Evolutionary conservation across 2,888 invertebrate genomes (phyloP).

Genomic region (Aplocera efformata): DNA sequence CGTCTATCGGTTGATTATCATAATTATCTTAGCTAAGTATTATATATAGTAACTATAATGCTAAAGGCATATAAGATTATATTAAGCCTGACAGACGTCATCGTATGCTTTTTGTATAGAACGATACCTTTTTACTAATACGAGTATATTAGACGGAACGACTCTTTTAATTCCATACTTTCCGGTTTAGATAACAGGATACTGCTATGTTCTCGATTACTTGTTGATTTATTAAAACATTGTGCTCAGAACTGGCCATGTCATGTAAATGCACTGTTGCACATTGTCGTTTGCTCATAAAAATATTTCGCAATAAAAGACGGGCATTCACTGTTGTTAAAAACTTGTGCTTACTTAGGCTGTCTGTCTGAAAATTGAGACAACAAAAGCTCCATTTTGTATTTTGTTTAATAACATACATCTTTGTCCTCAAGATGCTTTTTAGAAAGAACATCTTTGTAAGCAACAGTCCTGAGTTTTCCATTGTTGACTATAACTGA

Average conservation of each 20-base stretch:
- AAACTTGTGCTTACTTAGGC: constrained; percentile 17
- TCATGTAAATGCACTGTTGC: constrained; percentile 54
- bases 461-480: too few relatives aligned
- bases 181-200: constrained; percentile 62
- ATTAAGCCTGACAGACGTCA: too few relatives aligned
- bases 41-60: too few relatives aligned
- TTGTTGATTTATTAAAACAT: constrained; percentile 62
- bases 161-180: constrained; percentile 38
- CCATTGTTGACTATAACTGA: too few relatives aligned
- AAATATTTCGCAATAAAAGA: constrained; percentile 24
- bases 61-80: too few relatives aligned
- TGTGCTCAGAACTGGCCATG: constrained; percentile 49
- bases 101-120: too few relatives aligned
- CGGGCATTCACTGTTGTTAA: constrained; percentile 17
- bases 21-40: neutral
- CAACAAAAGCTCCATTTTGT: constrained; percentile 3
- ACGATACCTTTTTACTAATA: too few relatives aligned
- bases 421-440: constrained; percentile 2
- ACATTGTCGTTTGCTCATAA: constrained; percentile 28
- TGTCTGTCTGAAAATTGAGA: constrained; percentile 11
- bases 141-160: too few relatives aligned
- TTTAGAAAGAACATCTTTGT: neutral
- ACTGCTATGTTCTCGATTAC: constrained; percentile 48
- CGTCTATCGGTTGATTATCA: too few relatives aligned
- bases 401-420: constrained; percentile 4